Evolutionary conservation across 2,797 vertebrate genomes (phyloP), one percentile per base, ranked within the genome.

Genomic region (Amblyopsis hoosieri): DNA sequence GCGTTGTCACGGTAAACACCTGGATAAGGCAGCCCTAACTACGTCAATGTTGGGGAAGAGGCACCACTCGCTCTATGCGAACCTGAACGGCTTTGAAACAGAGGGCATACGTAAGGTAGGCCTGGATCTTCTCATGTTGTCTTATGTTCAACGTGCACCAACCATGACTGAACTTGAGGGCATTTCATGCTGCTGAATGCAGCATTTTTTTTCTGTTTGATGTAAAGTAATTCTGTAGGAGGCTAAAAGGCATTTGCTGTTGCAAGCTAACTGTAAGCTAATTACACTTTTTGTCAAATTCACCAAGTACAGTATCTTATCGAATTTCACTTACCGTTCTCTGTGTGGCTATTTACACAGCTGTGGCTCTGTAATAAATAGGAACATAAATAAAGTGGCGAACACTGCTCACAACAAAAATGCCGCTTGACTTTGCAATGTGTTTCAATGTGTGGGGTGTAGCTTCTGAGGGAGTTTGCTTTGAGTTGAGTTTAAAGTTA

Each of bases 61-160:
- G 45, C 92, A 93, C 60, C 92, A 91, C 75, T 94, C 91, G 0
- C 88, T 91, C 12, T 92, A 91, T 5, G 87, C 88, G 60, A 92
- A 90, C 75, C 89, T 93, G 57, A 90, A 82, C 12, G 90, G 89
- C 29, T 90, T 85, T 60, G 92, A 93, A 59, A 75, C 69, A 3
- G 91, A 90, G 64, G 82, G 76, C 0, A 76, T 85, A 50, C 66
- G 72, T n/a, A 91, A 92, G 92, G 93, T 94, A 87, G 67, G 84
- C 74, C n/a, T 60, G 14, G 2, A 56, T n/a, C 23, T 50, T 69
- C 10, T 64, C 64, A n/a, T 42, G 42, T 23, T 50, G 57, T 67
- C 56, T 54, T 4, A 12, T 3, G 9, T 3, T 46, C 4, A 12
- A 23, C 62, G 2, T 7, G 37, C 37, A 42, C 37, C 37, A 42